A percentile compares a stretch with the other conserved stretches of the same genome.
Evolutionary conservation across 2,113 vertebrate species (phyloP).

Genomic region (Platichthys stellatus): DNA sequence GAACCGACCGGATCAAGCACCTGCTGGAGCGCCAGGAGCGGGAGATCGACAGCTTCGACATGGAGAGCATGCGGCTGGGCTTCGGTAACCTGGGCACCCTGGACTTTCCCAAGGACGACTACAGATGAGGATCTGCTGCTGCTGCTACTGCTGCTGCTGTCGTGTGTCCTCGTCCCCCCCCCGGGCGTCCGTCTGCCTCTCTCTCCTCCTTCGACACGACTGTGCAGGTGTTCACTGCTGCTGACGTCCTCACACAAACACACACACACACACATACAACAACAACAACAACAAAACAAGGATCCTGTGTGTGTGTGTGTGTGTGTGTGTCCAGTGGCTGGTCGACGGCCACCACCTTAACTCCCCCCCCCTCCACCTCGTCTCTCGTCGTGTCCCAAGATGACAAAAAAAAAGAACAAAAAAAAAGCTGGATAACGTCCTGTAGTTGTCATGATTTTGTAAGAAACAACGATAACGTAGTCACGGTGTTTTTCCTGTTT

Average conservation of each 20-base stretch:
- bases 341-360: slow-evolving; percentile 47
- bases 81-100: slow-evolving; percentile 93
- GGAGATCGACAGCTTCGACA: slow-evolving; percentile 94
- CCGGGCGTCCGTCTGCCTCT: slow-evolving; percentile 37
- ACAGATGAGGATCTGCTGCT: slow-evolving; percentile 89
- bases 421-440: slow-evolving; percentile 86
- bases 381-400: slow-evolving; percentile 80
- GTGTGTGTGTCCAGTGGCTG: slow-evolving; percentile 42
- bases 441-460: slow-evolving; percentile 84
- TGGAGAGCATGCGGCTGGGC: slow-evolving; percentile 97
- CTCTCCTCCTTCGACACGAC: slow-evolving; percentile 45
- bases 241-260: slow-evolving; percentile 69
- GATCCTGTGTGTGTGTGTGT: slow-evolving; percentile 29
- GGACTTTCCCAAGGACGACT: slow-evolving; percentile 98
- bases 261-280: slow-evolving; percentile 37
- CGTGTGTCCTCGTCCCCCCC: slow-evolving; percentile 13
- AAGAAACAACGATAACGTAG: slow-evolving; percentile 79
- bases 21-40: slow-evolving; percentile 96
- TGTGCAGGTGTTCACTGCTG: slow-evolving; percentile 80
- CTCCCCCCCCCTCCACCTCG: slow-evolving; percentile 26
- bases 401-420: slow-evolving; percentile 58
- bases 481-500: slow-evolving; percentile 88
- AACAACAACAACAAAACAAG: neutral
- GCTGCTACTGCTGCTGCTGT: slow-evolving; percentile 40
- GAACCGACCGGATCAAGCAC: slow-evolving; percentile 95